These are phyloP conservation scores for Manacus vitellinus DNA, from an alignment of 2,113 vertebrate genomes.

Conservation along the genomic window DNA sequence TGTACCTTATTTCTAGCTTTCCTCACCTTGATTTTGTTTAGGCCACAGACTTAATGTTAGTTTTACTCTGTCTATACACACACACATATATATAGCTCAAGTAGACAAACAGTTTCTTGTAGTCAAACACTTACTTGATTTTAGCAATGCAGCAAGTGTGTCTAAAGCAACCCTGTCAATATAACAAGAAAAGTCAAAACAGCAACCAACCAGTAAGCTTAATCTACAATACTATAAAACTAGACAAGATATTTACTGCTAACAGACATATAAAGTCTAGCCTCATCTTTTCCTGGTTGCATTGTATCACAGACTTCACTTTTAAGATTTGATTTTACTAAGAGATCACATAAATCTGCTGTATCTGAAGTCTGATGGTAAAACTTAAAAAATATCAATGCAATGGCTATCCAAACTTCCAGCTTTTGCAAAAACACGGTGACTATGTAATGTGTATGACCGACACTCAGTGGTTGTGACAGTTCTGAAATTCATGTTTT, in stretches of 20 bases:
- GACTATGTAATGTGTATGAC: neutral
- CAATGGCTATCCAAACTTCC: neutral
- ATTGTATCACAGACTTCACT: neutral
- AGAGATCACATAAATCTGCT: neutral
- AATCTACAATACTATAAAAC: constrained; percentile 56
- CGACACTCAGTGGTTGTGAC: neutral
- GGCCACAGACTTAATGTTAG: neutral
- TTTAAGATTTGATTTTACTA: neutral
- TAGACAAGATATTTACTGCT: constrained; percentile 20
- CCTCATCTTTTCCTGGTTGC: neutral
- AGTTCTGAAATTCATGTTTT: neutral
- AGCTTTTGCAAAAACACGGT: neutral
- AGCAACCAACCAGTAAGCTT: constrained; percentile 70
- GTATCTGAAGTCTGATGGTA: neutral
- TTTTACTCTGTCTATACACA: neutral
- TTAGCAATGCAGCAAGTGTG: constrained; percentile 94
- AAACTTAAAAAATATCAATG: neutral
- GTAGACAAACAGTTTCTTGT: constrained; percentile 36
- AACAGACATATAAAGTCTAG: constrained; percentile 14
- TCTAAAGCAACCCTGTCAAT: constrained; percentile 93
- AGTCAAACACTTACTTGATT: constrained; percentile 93
- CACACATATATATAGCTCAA: neutral
- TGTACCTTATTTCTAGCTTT: neutral
- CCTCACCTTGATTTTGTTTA: neutral
- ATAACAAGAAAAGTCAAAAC: constrained; percentile 74